A percentile compares a stretch with the other conserved stretches of the same genome.
Conservation (phyloP, 2,888 invertebrate genomes). For the Trimorus sp. region DNA sequence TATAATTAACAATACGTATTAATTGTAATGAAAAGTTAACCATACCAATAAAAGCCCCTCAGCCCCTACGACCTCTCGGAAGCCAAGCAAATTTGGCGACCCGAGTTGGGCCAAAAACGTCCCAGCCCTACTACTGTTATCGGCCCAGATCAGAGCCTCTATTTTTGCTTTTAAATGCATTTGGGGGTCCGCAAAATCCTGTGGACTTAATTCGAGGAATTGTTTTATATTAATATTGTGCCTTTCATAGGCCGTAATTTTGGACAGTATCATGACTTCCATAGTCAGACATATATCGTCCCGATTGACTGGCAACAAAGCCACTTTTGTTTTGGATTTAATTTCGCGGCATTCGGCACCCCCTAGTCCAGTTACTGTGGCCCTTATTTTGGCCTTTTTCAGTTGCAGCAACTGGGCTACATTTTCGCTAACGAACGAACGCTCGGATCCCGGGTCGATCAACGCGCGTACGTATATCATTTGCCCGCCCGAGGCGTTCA, state of each 20-base stretch:
- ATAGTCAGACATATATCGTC: no score
- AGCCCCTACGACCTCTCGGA: no score
- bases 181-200: neutral
- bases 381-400: neutral
- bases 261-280: neutral
- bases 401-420: neutral
- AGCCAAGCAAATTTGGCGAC: no score
- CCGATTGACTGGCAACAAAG: no score
- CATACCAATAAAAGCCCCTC: no score
- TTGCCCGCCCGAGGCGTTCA: neutral
- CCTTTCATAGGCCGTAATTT: neutral
- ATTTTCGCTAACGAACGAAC: constrained; percentile 1
- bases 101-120: no score
- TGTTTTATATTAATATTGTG: neutral
- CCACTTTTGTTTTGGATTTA: no score
- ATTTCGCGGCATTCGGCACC: no score
- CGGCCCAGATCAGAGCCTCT: neutral
- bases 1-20: no score
- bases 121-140: no score
- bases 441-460: constrained; percentile 6
- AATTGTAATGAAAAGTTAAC: no score
- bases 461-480: neutral
- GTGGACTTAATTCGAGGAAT: neutral
- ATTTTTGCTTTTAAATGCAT: neutral
- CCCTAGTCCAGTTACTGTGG: neutral